phyloP scores from a whole-genome alignment of 2,113 vertebrate genomes.

The Copsychus sechellarum region DNA sequence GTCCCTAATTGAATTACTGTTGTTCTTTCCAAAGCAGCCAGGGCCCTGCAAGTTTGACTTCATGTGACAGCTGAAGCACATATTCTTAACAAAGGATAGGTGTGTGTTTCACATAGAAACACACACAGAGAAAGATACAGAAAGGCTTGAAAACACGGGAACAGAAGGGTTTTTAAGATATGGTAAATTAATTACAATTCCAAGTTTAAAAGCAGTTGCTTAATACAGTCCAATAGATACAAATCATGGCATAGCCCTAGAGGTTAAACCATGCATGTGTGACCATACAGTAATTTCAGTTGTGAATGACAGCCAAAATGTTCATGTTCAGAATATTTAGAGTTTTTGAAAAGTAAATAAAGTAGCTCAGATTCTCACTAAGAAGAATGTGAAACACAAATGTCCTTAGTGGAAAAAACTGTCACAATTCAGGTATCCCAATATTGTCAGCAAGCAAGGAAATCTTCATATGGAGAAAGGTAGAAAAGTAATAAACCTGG shows the following conservation, averaged over 20 bases:
- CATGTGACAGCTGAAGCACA: not conserved
- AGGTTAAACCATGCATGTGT: not conserved
- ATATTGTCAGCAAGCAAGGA: not conserved
- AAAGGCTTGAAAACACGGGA: not conserved
- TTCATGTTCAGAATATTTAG: not conserved
- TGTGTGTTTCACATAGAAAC: not conserved
- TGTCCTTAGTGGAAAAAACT: not conserved
- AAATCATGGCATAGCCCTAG: not conserved
- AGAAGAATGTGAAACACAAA: not conserved
- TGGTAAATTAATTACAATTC: not conserved
- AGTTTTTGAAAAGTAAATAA: not conserved
- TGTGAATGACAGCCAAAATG: not conserved
- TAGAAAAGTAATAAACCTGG: not conserved
- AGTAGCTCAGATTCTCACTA: not conserved
- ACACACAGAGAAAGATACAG: not conserved
- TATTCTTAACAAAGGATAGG: not conserved
- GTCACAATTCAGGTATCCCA: not conserved
- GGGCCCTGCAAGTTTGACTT: not conserved
- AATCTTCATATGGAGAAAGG: not conserved
- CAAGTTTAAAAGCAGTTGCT: not conserved
- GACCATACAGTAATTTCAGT: not conserved
- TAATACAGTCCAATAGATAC: fast-evolving
- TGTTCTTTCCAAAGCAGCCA: not conserved
- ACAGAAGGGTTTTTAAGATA: not conserved
- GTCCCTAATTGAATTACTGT: not conserved